Evolutionary conservation across 2,888 invertebrate genomes (phyloP).

Genomic region (Drosophila subsilvestris): DNA sequence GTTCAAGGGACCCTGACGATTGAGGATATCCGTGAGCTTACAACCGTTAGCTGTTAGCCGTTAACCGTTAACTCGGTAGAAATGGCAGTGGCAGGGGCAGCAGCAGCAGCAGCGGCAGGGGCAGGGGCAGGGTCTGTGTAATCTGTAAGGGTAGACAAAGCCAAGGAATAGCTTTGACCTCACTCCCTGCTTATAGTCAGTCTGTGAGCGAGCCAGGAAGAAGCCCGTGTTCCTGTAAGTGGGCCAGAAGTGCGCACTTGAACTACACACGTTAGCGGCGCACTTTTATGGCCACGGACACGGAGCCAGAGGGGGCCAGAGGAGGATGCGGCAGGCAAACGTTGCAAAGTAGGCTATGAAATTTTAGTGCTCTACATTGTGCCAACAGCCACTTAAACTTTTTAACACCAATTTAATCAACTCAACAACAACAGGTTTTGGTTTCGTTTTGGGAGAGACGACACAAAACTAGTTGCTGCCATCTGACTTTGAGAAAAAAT

Average conservation of each 20-base stretch:
- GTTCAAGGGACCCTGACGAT: conserved; percentile 39
- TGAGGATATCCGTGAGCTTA: conserved; percentile 76
- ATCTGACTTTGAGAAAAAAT: conserved; percentile 6
- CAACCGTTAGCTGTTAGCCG: conserved; percentile 67
- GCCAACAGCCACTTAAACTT: conserved; percentile 72
- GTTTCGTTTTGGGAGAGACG: not conserved
- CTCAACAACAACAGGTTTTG: conserved; percentile 41
- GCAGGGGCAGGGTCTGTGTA: conserved; percentile 7
- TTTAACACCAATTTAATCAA: conserved; percentile 77
- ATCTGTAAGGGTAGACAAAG: conserved; percentile 7
- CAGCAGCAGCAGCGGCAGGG: conserved; percentile 27
- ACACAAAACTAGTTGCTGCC: conserved; percentile 34
- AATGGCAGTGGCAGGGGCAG: not conserved
- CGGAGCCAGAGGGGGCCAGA: conserved; percentile 10
- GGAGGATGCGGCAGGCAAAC: conserved; percentile 4
- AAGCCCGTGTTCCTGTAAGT: conserved; percentile 19
- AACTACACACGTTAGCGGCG: conserved; percentile 71
- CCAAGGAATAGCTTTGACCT: conserved; percentile 25
- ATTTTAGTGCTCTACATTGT: conserved; percentile 69
- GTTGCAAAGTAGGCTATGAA: conserved; percentile 69
- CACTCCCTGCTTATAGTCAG: not conserved
- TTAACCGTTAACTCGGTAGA: conserved; percentile 62
- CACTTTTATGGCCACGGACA: conserved; percentile 56
- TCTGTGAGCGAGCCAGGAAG: conserved; percentile 1
- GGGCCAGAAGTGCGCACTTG: conserved; percentile 71